Percentiles rank a stretch among this genome's conserved stretches.
These are phyloP conservation scores for Temnopleurus reevesii DNA, from an alignment of 53 echinoderm and acorn worm genomes.

Conservation along the genomic window DNA sequence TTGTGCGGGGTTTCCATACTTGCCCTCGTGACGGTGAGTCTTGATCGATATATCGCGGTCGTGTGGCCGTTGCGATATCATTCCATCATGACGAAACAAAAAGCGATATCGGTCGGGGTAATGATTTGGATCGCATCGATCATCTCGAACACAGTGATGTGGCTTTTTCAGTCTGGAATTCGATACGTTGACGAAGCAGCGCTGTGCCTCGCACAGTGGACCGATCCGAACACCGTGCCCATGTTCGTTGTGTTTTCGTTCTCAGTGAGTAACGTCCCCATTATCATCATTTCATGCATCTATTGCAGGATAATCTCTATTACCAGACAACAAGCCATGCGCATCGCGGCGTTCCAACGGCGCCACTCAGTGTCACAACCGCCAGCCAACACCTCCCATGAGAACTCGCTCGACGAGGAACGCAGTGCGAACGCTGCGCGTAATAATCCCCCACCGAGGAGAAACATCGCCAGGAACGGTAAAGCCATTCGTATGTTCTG, in stretches of 20 bases:
- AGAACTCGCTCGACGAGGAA: neutral
- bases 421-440: neutral
- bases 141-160: neutral
- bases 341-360: neutral
- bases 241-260: neutral
- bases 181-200: neutral
- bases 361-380: neutral
- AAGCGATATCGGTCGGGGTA: neutral
- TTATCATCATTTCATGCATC: neutral
- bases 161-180: neutral
- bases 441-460: neutral
- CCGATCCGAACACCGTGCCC: neutral
- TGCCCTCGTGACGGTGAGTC: neutral
- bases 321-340: neutral
- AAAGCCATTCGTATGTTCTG: constrained; percentile 14
- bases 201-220: neutral
- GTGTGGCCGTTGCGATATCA: neutral
- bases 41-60: constrained; percentile 8
- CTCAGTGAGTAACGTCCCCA: neutral
- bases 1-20: neutral
- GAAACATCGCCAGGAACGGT: neutral
- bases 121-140: neutral
- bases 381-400: neutral
- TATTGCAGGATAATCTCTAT: constrained; percentile 3
- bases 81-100: neutral